These are phyloP conservation scores for Calameuta filiformis DNA, from an alignment of 2,888 invertebrate genomes.

Conservation along the genomic window DNA sequence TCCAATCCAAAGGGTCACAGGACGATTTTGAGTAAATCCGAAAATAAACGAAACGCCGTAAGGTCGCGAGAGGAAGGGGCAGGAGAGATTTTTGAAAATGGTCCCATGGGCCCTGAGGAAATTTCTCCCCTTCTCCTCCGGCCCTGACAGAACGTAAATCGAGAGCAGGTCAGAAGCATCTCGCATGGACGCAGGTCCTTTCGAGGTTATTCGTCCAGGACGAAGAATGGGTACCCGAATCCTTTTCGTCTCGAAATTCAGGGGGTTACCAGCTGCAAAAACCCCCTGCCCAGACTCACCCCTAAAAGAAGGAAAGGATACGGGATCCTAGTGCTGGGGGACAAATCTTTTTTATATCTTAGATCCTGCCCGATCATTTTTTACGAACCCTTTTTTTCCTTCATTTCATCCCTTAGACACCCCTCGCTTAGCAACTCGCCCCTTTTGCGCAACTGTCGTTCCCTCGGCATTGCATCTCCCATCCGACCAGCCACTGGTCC, in stretches of 20 bases:
- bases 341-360: conserved; percentile 56
- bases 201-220: conserved; percentile 62
- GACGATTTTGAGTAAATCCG: neutral
- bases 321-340: conserved; percentile 34
- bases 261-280: conserved; percentile 63
- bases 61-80: neutral
- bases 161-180: conserved; percentile 49
- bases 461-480: conserved; percentile 4
- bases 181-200: conserved; percentile 60
- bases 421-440: conserved; percentile 20
- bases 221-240: conserved; percentile 59
- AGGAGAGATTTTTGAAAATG: neutral
- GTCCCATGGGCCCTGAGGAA: neutral
- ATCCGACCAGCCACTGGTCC: neutral
- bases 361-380: conserved; percentile 63
- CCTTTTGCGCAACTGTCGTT: conserved; percentile 59
- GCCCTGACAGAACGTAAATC: conserved; percentile 39
- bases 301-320: conserved; percentile 49
- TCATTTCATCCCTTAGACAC: conserved; percentile 31
- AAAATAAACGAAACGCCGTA: neutral
- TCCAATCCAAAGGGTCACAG: neutral
- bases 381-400: conserved; percentile 62
- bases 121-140: neutral
- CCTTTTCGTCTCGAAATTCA: conserved; percentile 51
- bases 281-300: conserved; percentile 33